These are phyloP conservation scores for Lepus timidus DNA, from an alignment of 2,113 vertebrate species.

Conservation along the genomic window DNA sequence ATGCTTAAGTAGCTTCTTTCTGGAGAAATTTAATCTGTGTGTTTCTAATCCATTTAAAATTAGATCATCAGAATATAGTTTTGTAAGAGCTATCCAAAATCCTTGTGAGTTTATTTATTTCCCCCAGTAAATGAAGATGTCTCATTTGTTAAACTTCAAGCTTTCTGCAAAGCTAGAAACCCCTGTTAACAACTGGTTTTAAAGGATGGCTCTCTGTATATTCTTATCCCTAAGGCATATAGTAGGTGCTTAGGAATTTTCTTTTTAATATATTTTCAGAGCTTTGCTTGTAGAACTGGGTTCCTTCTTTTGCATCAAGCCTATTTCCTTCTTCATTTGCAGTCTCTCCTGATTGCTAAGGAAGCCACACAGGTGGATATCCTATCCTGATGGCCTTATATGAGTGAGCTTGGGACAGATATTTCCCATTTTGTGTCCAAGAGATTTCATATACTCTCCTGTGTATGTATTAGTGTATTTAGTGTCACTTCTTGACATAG, in stretches of 20 bases:
- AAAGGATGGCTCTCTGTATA: constrained; percentile 38
- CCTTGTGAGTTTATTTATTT: constrained; percentile 48
- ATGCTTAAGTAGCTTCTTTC: constrained; percentile 66
- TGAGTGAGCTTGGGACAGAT: neutral
- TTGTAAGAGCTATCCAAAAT: constrained; percentile 45
- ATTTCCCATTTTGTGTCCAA: constrained; percentile 49
- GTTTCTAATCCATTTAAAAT: constrained; percentile 78
- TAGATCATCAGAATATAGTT: constrained; percentile 70
- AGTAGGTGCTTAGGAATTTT: constrained; percentile 41
- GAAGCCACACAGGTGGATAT: constrained; percentile 10
- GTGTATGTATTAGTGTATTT: constrained; percentile 9
- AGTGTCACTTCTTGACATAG: constrained; percentile 55
- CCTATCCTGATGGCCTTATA: neutral
- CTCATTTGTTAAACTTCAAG: constrained; percentile 70
- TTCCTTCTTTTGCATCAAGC: constrained; percentile 39
- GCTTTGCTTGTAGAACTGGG: neutral
- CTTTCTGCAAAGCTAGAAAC: constrained; percentile 54
- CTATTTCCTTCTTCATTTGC: neutral
- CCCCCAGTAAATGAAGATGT: constrained; percentile 50
- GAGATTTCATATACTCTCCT: neutral
- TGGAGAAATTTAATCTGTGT: constrained; percentile 72
- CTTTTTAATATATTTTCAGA: constrained; percentile 56
- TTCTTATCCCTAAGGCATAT: constrained; percentile 3
- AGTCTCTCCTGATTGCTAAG: constrained; percentile 40
- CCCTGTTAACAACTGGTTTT: constrained; percentile 53